Evolutionary conservation across 2,888 invertebrate species (phyloP), one percentile per base, ranked within the genome.

Genomic region (Arctia plantaginis): DNA sequence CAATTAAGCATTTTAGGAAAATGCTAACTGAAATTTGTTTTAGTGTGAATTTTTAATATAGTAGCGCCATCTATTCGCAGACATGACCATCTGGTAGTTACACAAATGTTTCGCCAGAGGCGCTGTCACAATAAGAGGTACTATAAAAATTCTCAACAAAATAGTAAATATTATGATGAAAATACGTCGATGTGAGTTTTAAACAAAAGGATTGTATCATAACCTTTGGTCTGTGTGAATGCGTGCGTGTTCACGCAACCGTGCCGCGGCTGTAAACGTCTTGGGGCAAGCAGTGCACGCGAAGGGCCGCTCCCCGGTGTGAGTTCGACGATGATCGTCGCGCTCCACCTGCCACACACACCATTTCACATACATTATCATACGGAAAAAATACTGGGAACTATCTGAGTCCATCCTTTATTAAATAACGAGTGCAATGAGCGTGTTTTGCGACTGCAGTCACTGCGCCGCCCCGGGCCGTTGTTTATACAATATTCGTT

Each of bases 171-270:
- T 74, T 51, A 71, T 73, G 73, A 75, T 67, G 62, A 69, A 78
- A 76, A 73, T 73, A 69, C 67, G 71, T 66, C 51, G 68, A 30
- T 27, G n/a, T 65, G 66, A 41, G 77, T 75, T 67, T 70, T 74
- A 80, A 80, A 82, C 79, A 82, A 83, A 84, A 84, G 85, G 82
- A 80, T 80, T 79, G 78, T 78, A 75, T 78, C 73, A 77, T 88
- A 85, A 95, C 95, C 95, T 95, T 89, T 95, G 95, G 91, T 95
- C 95, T 68, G 95, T 95, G 90, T 95, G 95, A 82, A 94, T 95
- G 84, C 95, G 92, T 79, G 95, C 94, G 87, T 95, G 95, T 71
- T 95, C 95, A 85, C 95, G 93, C 91, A 95, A 88, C 80, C 95
- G 93, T 87, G 95, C 95, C 33, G 95, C 95, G 72, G 95, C 95